These are phyloP conservation scores for Drosophila bipectinata DNA, from an alignment of 1,140 invertebrate genomes.

Conservation along the genomic window DNA sequence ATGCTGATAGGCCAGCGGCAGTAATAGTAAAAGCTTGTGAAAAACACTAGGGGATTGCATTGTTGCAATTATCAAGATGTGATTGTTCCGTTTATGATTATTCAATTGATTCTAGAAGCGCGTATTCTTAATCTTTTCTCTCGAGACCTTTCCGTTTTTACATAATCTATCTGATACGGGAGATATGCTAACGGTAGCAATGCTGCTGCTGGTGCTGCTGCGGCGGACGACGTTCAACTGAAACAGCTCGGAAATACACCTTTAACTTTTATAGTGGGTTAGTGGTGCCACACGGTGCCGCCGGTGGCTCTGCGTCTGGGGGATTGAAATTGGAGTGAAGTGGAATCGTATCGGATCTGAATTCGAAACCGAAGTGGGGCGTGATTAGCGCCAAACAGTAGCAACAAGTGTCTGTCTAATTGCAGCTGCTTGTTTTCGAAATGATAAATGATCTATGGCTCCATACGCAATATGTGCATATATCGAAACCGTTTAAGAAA, in stretches of 20 bases:
- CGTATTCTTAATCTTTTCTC: slow-evolving; percentile 10
- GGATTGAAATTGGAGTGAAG: slow-evolving; percentile 32
- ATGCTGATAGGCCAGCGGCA: slow-evolving; percentile 62
- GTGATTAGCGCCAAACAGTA: slow-evolving; percentile 55
- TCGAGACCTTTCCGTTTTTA: slow-evolving; percentile 26
- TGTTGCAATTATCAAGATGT: slow-evolving; percentile 29
- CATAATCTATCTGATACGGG: slow-evolving; percentile 30
- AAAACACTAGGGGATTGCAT: slow-evolving; percentile 47
- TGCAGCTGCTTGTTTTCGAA: slow-evolving; percentile 48
- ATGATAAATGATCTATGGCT: slow-evolving; percentile 49
- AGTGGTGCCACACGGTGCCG: slow-evolving; percentile 9
- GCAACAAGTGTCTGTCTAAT: slow-evolving; percentile 45
- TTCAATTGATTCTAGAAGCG: slow-evolving; percentile 27
- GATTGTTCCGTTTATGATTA: slow-evolving; percentile 31
- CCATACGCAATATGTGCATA: slow-evolving; percentile 20
- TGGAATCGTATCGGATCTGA: slow-evolving; percentile 36
- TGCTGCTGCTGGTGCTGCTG: slow-evolving; percentile 22
- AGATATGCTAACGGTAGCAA: slow-evolving; percentile 41
- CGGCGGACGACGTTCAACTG: slow-evolving; percentile 52
- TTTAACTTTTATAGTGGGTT: slow-evolving; percentile 60
- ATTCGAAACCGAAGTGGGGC: slow-evolving; percentile 44
- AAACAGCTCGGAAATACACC: slow-evolving; percentile 30
- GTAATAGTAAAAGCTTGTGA: slow-evolving; percentile 59
- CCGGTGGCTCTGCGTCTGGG: slow-evolving; percentile 11
- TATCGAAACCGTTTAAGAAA: slow-evolving; percentile 10